Evolutionary conservation across 2,888 invertebrate species (phyloP).

Genomic region (Leptothorax acervorum): DNA sequence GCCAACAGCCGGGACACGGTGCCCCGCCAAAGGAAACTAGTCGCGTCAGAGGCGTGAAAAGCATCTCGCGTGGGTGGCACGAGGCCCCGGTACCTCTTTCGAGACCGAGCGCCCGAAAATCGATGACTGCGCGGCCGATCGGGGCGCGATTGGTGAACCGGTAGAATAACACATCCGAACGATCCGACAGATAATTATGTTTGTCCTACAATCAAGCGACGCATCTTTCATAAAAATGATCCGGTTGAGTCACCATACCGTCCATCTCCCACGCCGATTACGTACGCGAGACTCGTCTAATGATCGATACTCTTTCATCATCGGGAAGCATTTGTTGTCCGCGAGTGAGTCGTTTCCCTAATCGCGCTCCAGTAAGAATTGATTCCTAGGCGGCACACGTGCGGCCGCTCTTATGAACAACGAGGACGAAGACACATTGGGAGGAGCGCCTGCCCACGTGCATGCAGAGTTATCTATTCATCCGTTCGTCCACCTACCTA

Average conservation of each 20-base stretch:
- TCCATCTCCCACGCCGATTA: conserved; percentile 12
- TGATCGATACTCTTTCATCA: conserved; percentile 25
- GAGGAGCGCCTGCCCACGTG: conserved; percentile 69
- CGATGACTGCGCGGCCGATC: conserved; percentile 46
- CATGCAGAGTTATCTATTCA: conserved; percentile 49
- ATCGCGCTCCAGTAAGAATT: conserved; percentile 64
- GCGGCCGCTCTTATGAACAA: conserved; percentile 8
- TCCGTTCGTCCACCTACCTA: conserved; percentile 59
- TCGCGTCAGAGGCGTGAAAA: conserved; percentile 82
- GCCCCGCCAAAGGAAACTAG: conserved; percentile 77
- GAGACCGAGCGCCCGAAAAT: conserved; percentile 58
- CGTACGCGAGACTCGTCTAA: conserved; percentile 19
- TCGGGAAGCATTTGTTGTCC: conserved; percentile 53
- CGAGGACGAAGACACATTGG: conserved; percentile 64
- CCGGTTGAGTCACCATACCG: conserved; percentile 17
- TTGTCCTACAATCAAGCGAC: conserved; percentile 23
- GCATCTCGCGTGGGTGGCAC: conserved; percentile 81
- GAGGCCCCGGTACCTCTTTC: conserved; percentile 61
- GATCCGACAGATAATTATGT: conserved; percentile 41
- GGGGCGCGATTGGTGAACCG: neutral
- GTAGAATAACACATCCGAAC: neutral
- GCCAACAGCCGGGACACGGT: conserved; percentile 77
- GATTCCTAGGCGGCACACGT: conserved; percentile 57
- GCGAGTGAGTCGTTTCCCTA: conserved; percentile 64
- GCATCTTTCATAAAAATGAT: conserved; percentile 20